These are phyloP conservation scores for Trachelus stipa DNA, from an alignment of 2,888 invertebrate species.

Conservation along the genomic window DNA sequence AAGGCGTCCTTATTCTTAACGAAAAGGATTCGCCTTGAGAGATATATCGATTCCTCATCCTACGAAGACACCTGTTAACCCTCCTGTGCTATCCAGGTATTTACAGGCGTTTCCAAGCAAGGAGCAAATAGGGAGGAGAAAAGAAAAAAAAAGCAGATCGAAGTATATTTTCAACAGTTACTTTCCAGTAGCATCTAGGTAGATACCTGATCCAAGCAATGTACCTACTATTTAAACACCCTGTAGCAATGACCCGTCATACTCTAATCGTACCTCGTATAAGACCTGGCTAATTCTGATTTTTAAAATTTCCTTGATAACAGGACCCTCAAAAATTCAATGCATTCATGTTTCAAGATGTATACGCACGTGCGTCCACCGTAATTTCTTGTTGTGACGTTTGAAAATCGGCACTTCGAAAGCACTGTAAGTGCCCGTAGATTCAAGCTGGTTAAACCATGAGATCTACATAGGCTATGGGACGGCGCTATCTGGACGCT, in stretches of 20 bases:
- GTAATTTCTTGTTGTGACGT: background rate
- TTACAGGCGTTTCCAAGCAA: background rate
- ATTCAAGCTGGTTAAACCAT: background rate
- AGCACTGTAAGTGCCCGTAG: background rate
- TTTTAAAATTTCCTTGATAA: background rate
- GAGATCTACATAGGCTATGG: background rate
- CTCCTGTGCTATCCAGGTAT: background rate
- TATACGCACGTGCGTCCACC: background rate
- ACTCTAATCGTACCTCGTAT: background rate
- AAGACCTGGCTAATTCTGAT: background rate
- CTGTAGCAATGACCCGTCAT: background rate
- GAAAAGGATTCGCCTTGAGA: background rate
- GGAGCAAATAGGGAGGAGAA: background rate
- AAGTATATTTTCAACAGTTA: background rate
- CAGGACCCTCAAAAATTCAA: background rate
- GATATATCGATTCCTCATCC: background rate
- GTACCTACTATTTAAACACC: background rate
- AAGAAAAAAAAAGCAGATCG: background rate
- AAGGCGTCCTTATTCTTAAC: background rate
- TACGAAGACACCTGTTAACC: background rate
- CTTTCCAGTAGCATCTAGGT: background rate
- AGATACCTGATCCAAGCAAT: background rate
- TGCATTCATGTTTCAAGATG: background rate
- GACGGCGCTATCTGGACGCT: constrained; percentile 43
- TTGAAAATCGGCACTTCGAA: background rate